Conservation (phyloP, 2,888 invertebrate genomes). For the Monoplex corrugatus region DNA sequence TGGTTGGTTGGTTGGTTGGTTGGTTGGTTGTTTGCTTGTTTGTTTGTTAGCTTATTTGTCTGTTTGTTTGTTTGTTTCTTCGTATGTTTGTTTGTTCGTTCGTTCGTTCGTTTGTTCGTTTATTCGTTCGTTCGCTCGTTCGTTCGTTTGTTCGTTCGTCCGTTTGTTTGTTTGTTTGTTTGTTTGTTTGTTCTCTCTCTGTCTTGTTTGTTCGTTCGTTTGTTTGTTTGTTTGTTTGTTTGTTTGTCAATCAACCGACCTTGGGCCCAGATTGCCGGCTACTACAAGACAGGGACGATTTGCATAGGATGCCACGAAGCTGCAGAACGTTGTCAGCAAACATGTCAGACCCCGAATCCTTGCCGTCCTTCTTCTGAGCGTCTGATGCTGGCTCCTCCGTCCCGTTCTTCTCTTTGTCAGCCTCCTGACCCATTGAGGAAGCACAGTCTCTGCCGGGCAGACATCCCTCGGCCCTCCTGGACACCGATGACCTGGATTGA, state of each 20-base stretch:
- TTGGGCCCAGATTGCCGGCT: constrained; percentile 35
- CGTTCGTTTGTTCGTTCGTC: no score
- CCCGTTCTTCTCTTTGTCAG: background rate
- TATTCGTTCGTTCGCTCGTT: no score
- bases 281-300: constrained; percentile 44
- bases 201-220: background rate
- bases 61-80: no score
- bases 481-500: background rate
- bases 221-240: background rate
- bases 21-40: no score
- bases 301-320: constrained; percentile 49
- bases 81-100: no score
- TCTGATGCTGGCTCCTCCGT: background rate
- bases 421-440: background rate
- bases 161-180: background rate
- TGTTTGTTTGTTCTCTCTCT: background rate
- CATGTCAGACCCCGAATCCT: constrained; percentile 34
- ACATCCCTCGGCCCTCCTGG: background rate
- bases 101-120: no score
- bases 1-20: no score
- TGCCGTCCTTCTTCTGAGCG: background rate
- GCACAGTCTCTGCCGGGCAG: background rate
- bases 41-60: no score
- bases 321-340: constrained; percentile 31
- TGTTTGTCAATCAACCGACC: no score